Conservation (phyloP, 2,797 vertebrate species). For the Pelodytes ibericus region DNA sequence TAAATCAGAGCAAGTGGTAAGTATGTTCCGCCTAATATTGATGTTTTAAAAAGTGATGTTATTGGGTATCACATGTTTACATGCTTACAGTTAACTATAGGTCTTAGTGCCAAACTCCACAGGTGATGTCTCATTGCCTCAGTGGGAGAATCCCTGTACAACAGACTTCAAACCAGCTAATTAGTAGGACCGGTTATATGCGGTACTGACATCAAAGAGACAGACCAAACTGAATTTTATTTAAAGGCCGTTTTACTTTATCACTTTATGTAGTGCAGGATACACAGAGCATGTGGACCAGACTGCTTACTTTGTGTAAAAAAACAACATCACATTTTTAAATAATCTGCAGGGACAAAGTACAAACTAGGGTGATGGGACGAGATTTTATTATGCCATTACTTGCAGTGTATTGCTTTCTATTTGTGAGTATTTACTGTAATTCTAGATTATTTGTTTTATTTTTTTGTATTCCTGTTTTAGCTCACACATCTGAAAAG, state of each 20-base stretch:
- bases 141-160: conserved; percentile 43
- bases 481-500: too few relatives aligned
- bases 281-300: conserved; percentile 35
- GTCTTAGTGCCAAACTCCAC: conserved; percentile 37
- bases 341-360: neutral
- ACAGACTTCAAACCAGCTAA: conserved; percentile 47
- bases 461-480: too few relatives aligned
- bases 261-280: conserved; percentile 37
- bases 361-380: neutral
- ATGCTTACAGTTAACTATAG: conserved; percentile 17
- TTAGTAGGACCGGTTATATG: conserved; percentile 29
- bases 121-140: conserved; percentile 44
- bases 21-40: conserved; percentile 32
- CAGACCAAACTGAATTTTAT: conserved; percentile 16
- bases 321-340: neutral
- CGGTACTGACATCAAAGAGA: conserved; percentile 47
- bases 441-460: too few relatives aligned
- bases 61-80: conserved; percentile 31
- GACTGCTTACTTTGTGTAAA: conserved; percentile 2
- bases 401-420: too few relatives aligned
- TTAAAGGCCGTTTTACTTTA: neutral
- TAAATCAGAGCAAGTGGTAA: too few relatives aligned
- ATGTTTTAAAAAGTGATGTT: conserved; percentile 25
- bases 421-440: neutral
- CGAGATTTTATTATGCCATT: neutral